Percentiles rank a stretch among this genome's conserved stretches.
Conservation (phyloP, 2,797 vertebrate genomes). For the Pteropus rufus region DNA sequence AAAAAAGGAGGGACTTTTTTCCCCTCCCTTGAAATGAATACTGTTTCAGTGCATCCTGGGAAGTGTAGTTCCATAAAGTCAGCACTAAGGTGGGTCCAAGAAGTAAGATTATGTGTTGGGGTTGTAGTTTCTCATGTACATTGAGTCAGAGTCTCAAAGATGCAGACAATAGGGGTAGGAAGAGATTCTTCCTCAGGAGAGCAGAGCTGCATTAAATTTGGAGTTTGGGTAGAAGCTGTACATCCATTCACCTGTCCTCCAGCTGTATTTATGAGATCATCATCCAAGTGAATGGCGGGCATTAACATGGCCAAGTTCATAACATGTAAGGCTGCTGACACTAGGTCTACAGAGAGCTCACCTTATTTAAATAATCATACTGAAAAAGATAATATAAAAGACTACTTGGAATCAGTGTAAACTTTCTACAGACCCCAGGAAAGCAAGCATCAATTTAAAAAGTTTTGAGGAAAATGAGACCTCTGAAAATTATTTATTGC, state of each 20-base stretch:
- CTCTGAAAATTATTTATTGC: constrained; percentile 11
- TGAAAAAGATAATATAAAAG: neutral
- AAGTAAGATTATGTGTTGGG: neutral
- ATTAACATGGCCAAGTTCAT: neutral
- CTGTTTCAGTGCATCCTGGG: neutral
- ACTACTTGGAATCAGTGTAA: neutral
- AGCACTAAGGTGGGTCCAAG: neutral
- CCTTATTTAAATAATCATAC: neutral
- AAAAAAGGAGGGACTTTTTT: neutral
- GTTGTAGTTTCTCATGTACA: neutral
- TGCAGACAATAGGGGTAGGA: neutral
- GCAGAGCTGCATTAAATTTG: neutral
- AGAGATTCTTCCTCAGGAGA: neutral
- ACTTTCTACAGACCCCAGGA: neutral
- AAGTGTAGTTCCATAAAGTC: neutral
- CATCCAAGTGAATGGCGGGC: neutral
- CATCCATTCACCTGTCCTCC: neutral
- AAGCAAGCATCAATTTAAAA: neutral
- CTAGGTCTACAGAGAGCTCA: neutral
- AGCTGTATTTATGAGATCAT: neutral
- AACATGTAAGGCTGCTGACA: neutral
- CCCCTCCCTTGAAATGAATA: neutral
- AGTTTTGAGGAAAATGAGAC: neutral
- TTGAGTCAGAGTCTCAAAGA: neutral
- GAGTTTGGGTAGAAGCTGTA: neutral